phyloP scores from a whole-genome alignment of 1,140 invertebrate species.

The Contarinia nasturtii region DNA sequence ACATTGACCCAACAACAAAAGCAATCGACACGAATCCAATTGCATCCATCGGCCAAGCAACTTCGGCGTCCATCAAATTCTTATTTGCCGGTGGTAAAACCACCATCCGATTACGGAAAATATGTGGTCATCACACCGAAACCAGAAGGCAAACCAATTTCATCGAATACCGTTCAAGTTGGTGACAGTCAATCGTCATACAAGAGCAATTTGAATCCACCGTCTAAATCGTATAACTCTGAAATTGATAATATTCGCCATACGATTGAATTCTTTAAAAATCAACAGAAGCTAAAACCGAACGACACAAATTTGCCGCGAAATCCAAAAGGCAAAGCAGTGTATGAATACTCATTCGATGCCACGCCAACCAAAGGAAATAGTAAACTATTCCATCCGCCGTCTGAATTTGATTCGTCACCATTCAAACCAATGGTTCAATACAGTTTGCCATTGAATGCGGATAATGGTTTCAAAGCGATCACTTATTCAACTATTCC shows the following conservation, averaged over 20 bases:
- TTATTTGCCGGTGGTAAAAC: slow-evolving; percentile 5
- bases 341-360: slow-evolving; percentile 38
- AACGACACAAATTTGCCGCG: slow-evolving; percentile 18
- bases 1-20: neutral
- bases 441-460: slow-evolving; percentile 37
- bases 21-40: neutral
- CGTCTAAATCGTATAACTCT: slow-evolving; percentile 25
- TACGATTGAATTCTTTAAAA: slow-evolving; percentile 25
- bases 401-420: slow-evolving; percentile 31
- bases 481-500: slow-evolving; percentile 15
- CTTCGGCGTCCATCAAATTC: slow-evolving; percentile 6
- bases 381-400: slow-evolving; percentile 23
- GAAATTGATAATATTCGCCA: slow-evolving; percentile 32
- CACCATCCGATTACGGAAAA: slow-evolving; percentile 6
- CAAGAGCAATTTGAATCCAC: slow-evolving; percentile 14
- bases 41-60: neutral
- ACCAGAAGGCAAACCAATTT: slow-evolving; percentile 27
- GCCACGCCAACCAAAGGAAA: slow-evolving; percentile 25
- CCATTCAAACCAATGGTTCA: slow-evolving; percentile 39
- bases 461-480: slow-evolving; percentile 30
- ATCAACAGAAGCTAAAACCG: slow-evolving; percentile 13
- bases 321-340: slow-evolving; percentile 27
- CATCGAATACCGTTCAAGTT: slow-evolving; percentile 26
- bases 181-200: slow-evolving; percentile 6
- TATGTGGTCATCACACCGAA: slow-evolving; percentile 23